These are phyloP conservation scores for Sinocyclocheilus anophthalmus DNA, from an alignment of 2,113 vertebrate genomes.

Conservation along the genomic window DNA sequence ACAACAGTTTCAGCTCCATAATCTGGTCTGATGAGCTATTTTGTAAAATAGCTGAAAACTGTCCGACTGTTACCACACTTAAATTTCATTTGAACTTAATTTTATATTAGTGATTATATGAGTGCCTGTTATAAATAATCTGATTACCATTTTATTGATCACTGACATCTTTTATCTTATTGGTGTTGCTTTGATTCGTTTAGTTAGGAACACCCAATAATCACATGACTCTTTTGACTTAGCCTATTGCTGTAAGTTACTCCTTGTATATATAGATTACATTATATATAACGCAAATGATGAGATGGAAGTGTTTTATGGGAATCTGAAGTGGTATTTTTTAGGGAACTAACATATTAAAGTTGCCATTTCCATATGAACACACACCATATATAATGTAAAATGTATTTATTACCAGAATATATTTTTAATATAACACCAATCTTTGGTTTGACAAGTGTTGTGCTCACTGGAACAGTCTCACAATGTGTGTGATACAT, in stretches of 20 bases:
- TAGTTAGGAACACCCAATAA: background rate
- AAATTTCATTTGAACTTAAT: background rate
- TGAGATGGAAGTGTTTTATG: background rate
- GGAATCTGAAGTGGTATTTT: background rate
- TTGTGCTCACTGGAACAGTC: background rate
- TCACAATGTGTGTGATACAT: background rate
- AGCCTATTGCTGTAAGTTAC: background rate
- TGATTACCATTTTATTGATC: background rate
- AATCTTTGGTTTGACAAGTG: constrained; percentile 1
- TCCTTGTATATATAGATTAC: background rate
- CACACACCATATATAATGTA: background rate
- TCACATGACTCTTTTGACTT: background rate
- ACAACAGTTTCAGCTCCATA: background rate
- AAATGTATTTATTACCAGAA: constrained; percentile 22
- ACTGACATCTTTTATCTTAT: background rate
- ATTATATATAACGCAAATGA: background rate
- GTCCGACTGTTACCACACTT: background rate
- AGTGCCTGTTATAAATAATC: too few species aligned
- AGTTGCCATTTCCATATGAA: background rate
- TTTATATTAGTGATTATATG: too few species aligned
- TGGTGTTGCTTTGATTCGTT: background rate
- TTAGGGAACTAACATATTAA: background rate
- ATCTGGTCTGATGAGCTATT: background rate
- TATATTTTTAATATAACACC: background rate
- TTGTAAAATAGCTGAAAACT: too few species aligned